phyloP scores from a whole-genome alignment of 1,140 invertebrate species.

The Drosophila pachea region DNA sequence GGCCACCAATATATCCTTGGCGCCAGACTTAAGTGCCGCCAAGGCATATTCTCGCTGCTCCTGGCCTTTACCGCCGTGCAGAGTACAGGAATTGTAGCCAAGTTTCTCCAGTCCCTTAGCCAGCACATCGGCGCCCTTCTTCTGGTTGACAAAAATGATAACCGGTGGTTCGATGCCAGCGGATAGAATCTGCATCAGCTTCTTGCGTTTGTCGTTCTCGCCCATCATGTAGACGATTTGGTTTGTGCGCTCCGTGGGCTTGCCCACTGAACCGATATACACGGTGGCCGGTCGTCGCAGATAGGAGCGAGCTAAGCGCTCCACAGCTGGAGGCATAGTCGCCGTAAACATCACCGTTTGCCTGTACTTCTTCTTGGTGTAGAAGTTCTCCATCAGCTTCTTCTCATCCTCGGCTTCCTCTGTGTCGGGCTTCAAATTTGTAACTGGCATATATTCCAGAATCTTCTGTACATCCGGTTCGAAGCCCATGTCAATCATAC shows the following conservation, averaged over 20 bases:
- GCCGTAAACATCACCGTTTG: constrained; percentile 99
- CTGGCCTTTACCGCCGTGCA: constrained; percentile 99
- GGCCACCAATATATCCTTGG: constrained; percentile 99
- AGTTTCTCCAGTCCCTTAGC: constrained; percentile 98
- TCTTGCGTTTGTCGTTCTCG: constrained; percentile 95
- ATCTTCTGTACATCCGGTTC: constrained; percentile 99
- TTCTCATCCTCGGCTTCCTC: constrained; percentile 98
- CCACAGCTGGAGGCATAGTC: constrained; percentile 99
- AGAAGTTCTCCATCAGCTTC: constrained; percentile 95
- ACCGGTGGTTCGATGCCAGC: constrained; percentile 96
- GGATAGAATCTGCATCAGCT: constrained; percentile 91
- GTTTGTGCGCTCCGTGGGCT: constrained; percentile 98
- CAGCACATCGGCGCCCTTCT: constrained; percentile 99
- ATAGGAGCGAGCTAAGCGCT: constrained; percentile 96
- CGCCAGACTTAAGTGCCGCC: constrained; percentile 94
- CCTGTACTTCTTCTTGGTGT: constrained; percentile 98
- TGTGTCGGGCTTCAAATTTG: constrained; percentile 98
- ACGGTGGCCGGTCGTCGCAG: constrained; percentile 97
- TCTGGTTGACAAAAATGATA: constrained; percentile 99
- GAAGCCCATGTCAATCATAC: constrained; percentile 99
- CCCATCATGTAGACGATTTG: constrained; percentile 98
- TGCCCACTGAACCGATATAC: constrained; percentile 98
- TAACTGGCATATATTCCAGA: constrained; percentile 98
- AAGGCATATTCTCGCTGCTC: constrained; percentile 99
- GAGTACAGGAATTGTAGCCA: constrained; percentile 96